Conservation (phyloP, 2,113 vertebrate genomes). For the Hypocryptadius cinnamomeus region DNA sequence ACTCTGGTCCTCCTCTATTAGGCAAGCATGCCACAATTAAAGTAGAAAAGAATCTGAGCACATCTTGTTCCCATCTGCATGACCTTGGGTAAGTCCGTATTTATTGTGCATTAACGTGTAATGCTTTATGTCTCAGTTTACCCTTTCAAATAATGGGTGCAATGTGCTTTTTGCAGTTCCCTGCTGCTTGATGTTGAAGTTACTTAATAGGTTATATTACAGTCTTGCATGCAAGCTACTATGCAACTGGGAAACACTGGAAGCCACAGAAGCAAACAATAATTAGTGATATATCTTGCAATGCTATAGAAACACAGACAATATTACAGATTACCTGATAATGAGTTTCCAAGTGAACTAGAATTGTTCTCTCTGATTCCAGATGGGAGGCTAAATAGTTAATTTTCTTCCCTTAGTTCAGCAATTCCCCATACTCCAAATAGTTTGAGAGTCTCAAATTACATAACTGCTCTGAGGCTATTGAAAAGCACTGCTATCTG, state of each 20-base stretch:
- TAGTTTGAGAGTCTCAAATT: neutral
- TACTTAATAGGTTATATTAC: neutral
- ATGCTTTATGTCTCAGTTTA: neutral
- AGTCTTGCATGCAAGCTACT: neutral
- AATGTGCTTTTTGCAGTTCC: neutral
- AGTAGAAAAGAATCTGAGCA: neutral
- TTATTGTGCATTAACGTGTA: conserved; percentile 1
- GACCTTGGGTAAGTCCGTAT: neutral
- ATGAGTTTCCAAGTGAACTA: neutral
- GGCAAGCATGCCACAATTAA: neutral
- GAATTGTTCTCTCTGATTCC: neutral
- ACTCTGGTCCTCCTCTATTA: neutral
- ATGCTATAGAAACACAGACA: neutral
- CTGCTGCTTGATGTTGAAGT: neutral
- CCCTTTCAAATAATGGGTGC: neutral
- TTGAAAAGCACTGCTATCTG: neutral
- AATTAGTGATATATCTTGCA: neutral
- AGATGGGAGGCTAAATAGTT: neutral
- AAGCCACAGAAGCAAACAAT: neutral
- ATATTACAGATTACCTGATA: neutral
- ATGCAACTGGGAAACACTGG: neutral
- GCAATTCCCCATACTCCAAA: neutral
- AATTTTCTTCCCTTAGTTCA: neutral
- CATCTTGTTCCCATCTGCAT: neutral
- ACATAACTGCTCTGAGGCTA: neutral